Percentiles rank a stretch among this genome's conserved stretches.
phyloP scores from a whole-genome alignment of 2,113 vertebrate species.

The Dipodomys merriami region DNA sequence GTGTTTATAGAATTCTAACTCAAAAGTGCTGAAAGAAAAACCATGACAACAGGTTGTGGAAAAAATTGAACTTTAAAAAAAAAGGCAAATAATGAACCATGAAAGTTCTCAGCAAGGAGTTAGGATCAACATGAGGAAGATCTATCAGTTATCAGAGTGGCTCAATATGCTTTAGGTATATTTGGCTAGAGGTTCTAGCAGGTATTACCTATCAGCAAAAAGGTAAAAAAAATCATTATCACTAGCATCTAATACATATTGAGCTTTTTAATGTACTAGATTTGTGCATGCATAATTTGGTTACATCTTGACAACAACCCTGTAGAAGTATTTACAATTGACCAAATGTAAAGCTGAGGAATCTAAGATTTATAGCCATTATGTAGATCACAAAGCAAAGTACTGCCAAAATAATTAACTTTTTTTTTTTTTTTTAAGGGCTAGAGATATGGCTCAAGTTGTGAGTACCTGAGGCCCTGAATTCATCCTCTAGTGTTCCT shows the following conservation, averaged over 20 bases:
- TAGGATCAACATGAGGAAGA: not conserved
- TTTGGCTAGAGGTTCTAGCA: not conserved
- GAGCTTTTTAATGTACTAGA: not conserved
- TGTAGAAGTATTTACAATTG: not conserved
- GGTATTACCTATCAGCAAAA: constrained; percentile 15
- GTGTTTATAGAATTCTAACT: not conserved
- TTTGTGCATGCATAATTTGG: not conserved
- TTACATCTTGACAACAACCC: not conserved
- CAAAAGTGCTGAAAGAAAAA: constrained; percentile 44
- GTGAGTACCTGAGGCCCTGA: no score
- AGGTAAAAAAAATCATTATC: not conserved
- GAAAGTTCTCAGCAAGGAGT: constrained; percentile 12
- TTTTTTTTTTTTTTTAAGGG: no score
- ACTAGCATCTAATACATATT: not conserved
- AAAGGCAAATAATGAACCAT: constrained; percentile 39
- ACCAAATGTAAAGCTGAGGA: not conserved
- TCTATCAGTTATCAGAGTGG: not conserved
- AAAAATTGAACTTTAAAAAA: constrained; percentile 38
- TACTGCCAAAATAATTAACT: not conserved
- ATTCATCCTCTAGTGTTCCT: no score
- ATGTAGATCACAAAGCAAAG: not conserved
- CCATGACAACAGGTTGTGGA: not conserved
- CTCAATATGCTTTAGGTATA: not conserved
- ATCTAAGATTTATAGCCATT: constrained; percentile 15
- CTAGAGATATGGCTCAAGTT: no score